phyloP scores from a whole-genome alignment of 2,797 vertebrate genomes.

The Rhinogobio ventralis region DNA sequence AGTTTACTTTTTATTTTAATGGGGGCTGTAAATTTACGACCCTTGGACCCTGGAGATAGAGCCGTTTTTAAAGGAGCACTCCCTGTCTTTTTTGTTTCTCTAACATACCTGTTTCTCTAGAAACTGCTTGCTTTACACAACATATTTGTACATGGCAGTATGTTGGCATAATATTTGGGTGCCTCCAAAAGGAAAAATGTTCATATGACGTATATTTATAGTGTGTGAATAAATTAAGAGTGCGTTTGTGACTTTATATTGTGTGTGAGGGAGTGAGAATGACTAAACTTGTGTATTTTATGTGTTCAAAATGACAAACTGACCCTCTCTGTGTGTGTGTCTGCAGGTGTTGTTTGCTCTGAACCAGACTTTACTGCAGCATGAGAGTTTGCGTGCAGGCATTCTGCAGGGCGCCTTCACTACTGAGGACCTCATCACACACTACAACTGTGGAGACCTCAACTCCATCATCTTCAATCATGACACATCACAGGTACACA shows the following conservation, averaged over 20 bases:
- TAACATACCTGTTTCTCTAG: slow-evolving; percentile 24
- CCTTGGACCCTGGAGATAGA: slow-evolving; percentile 62
- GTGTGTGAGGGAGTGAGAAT: slow-evolving; percentile 16
- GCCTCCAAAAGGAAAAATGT: not conserved
- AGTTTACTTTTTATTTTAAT: slow-evolving; percentile 83
- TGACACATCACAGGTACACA: slow-evolving; percentile 84
- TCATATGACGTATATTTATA: slow-evolving; percentile 1
- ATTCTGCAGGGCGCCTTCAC: slow-evolving; percentile 84
- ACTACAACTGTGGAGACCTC: slow-evolving; percentile 91
- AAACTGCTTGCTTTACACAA: not conserved
- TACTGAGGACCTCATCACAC: slow-evolving; percentile 89
- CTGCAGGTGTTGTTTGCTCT: slow-evolving; percentile 90
- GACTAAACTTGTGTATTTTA: slow-evolving; percentile 32
- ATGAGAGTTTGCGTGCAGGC: slow-evolving; percentile 86
- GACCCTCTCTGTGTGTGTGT: slow-evolving; percentile 19
- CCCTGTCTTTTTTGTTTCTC: slow-evolving; percentile 41
- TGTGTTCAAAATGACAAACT: slow-evolving; percentile 17
- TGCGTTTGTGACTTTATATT: slow-evolving; percentile 26
- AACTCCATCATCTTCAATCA: slow-evolving; percentile 89
- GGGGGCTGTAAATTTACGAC: slow-evolving; percentile 75
- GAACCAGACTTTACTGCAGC: slow-evolving; percentile 89
- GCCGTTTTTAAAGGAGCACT: slow-evolving; percentile 67
- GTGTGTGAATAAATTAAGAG: slow-evolving; percentile 17
- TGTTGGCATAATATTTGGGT: not conserved
- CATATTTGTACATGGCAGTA: not conserved